Conservation (phyloP, 1,140 invertebrate species). For the Vanessa tameamea region DNA sequence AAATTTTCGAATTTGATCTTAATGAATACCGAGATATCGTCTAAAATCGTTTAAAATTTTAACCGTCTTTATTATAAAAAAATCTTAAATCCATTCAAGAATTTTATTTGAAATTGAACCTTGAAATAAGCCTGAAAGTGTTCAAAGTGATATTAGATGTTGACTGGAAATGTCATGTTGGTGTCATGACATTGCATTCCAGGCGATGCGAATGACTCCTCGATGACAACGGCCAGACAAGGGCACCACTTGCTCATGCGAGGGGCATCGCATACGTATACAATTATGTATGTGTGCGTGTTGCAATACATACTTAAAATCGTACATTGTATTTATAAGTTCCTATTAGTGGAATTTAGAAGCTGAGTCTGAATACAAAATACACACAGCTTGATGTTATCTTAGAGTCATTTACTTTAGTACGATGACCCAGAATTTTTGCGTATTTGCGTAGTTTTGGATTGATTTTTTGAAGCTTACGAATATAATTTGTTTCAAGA, state of each 20-base stretch:
- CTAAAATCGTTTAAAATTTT: slow-evolving; percentile 49
- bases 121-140: slow-evolving; percentile 15
- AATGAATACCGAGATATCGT: slow-evolving; percentile 50
- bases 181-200: slow-evolving; percentile 77
- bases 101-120: slow-evolving; percentile 30
- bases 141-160: slow-evolving; percentile 29
- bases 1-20: slow-evolving; percentile 62
- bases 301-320: slow-evolving; percentile 8
- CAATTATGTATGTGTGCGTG: slow-evolving; percentile 27
- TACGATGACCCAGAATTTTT: slow-evolving; percentile 24
- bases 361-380: slow-evolving; percentile 26
- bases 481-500: background rate
- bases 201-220: slow-evolving; percentile 72
- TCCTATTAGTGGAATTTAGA: slow-evolving; percentile 30
- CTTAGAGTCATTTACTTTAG: slow-evolving; percentile 8
- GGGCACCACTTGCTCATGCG: slow-evolving; percentile 66
- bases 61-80: slow-evolving; percentile 18
- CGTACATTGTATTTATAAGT: slow-evolving; percentile 29
- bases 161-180: slow-evolving; percentile 46
- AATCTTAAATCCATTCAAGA: slow-evolving; percentile 31
- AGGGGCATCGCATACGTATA: slow-evolving; percentile 49
- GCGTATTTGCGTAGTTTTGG: background rate
- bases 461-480: background rate
- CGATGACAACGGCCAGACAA: slow-evolving; percentile 78
- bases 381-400: slow-evolving; percentile 15